Base-by-base conservation (phyloP, 35 echinoderm and acorn worm genomes). In the Chiridota heheva region DNA sequence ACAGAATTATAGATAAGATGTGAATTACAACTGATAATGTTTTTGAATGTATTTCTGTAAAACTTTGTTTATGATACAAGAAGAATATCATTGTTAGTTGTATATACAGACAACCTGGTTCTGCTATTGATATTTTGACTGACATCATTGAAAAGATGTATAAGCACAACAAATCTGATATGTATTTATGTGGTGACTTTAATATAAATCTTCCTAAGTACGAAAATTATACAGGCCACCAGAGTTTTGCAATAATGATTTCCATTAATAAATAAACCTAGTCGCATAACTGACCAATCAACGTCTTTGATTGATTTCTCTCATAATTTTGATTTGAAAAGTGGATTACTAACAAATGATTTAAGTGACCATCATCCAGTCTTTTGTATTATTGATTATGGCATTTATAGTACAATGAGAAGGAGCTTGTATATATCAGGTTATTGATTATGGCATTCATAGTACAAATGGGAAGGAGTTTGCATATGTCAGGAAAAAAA, bases 21-120 rank as follows among this genome's bases (percentile, higher is more conserved):
- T 59, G 28, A 8, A 60, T 59, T 17, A 40, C 55, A 59, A 79
- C 61, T 38, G n/a, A 79, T 61, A 30, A 76, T 40, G 22, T 29
- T 30, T 29, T 76, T 42, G 40, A 76, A 76, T 76, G 72, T 76
- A 46, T 79, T 51, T 37, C 75, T 7, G 41, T 79, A 60, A 10
- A 79, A 61, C 56, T 79, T 25, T 58, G 48, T 60, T 24, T 79
- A 59, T 4, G 27, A 12, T 42, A 44, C 18, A 61, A 41, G 34
- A 77, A 58, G 56, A 56, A 59, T 59, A 40, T 61, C 25, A 13
- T 79, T 17, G 13, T 61, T 39, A 79, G 48, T 79, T 79, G 55
- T 60, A 42, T 79, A 36, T 79, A 61, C 5, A 79, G 75, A 79
- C 56, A 61, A 79, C 75, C 75, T 76, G 46, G 71, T 4, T 75